phyloP scores from a whole-genome alignment of 2,113 vertebrate species.

The Lasiurus cinereus region DNA sequence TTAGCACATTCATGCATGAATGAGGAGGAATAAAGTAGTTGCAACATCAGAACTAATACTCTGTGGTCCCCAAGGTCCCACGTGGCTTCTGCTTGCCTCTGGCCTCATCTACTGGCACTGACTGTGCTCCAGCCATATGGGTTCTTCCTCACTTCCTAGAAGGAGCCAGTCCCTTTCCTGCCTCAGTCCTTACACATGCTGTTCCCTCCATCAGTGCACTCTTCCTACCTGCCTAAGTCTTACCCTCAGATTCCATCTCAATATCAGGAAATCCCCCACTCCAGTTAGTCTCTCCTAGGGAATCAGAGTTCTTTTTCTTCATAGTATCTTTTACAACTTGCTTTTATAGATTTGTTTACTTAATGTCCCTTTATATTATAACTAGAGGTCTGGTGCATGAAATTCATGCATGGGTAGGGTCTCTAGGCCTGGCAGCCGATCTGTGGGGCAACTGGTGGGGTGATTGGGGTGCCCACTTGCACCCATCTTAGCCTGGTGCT shows the following conservation, averaged over 20 bases:
- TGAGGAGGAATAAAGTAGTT: background rate
- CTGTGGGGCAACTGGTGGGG: too few relatives aligned
- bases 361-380: constrained; percentile 8
- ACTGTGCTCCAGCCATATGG: background rate
- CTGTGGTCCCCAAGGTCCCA: background rate
- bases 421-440: too few relatives aligned
- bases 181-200: background rate
- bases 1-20: background rate
- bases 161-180: background rate
- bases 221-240: background rate
- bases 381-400: too few relatives aligned
- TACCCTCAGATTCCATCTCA: background rate
- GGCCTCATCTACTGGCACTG: background rate
- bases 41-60: background rate
- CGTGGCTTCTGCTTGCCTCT: background rate
- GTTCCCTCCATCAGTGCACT: background rate
- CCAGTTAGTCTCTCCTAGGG: background rate
- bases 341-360: background rate
- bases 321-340: background rate
- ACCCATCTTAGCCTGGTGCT: too few relatives aligned
- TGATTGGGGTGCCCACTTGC: too few relatives aligned
- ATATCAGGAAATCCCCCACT: background rate
- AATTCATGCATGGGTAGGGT: too few relatives aligned
- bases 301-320: constrained; percentile 34
- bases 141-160: background rate